Conservation (phyloP, 2,888 invertebrate species). For the Chirona hameri region DNA sequence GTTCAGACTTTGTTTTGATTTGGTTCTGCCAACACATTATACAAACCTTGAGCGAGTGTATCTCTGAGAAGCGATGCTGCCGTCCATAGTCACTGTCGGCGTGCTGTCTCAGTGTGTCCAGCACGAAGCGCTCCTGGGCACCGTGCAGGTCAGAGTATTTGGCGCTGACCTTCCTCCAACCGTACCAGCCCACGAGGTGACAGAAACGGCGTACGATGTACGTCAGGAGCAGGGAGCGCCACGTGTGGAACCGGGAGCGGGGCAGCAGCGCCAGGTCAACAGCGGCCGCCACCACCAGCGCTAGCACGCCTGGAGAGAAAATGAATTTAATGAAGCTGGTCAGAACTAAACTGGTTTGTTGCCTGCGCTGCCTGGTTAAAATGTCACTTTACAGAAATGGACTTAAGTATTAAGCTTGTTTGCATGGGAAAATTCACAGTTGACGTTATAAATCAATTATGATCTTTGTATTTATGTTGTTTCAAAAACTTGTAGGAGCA, state of each 20-base stretch:
- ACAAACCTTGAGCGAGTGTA: neutral
- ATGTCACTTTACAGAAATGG: too few relatives aligned
- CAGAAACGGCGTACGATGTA: slow-evolving; percentile 28
- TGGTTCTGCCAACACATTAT: neutral
- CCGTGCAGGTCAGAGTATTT: neutral
- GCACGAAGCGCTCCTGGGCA: slow-evolving; percentile 1
- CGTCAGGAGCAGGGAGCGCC: neutral
- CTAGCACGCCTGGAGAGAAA: neutral
- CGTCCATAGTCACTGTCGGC: neutral
- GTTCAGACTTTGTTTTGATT: too few relatives aligned
- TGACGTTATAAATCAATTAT: too few relatives aligned
- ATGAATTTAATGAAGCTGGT: too few relatives aligned
- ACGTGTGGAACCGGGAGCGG: slow-evolving; percentile 43
- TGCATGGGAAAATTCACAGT: too few relatives aligned
- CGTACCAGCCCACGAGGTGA: neutral
- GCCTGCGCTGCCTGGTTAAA: neutral
- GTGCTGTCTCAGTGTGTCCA: neutral
- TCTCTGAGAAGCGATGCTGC: neutral
- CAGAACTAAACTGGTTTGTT: too few relatives aligned
- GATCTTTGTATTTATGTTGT: too few relatives aligned
- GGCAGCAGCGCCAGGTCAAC: slow-evolving; percentile 32
- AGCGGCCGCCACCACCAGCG: slow-evolving; percentile 29
- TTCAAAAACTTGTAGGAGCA: too few relatives aligned
- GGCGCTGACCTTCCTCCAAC: neutral
- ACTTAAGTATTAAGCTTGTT: too few relatives aligned